A percentile compares a stretch with the other conserved stretches of the same genome.
Conservation (phyloP, 2,113 vertebrate genomes). For the Zosterops hypoxanthus region DNA sequence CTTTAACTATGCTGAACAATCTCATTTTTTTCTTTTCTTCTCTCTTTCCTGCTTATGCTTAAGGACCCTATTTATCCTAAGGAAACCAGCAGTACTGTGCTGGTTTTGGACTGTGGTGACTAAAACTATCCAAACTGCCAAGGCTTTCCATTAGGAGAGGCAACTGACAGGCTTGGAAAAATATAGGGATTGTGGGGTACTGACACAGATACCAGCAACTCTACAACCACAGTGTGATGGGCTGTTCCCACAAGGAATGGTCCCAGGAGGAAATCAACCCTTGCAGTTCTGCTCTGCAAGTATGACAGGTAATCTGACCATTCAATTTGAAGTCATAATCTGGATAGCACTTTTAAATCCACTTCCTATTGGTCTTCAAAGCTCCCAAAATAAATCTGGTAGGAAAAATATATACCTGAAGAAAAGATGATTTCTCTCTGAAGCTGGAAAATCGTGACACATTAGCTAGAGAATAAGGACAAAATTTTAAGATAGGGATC, state of each 20-base stretch:
- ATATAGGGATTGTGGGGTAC: fast-evolving
- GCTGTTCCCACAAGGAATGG: neutral
- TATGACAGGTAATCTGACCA: neutral
- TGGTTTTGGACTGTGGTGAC: neutral
- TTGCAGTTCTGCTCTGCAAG: fast-evolving
- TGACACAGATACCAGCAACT: neutral
- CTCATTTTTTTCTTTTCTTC: neutral
- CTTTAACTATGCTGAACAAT: neutral
- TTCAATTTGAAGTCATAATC: neutral
- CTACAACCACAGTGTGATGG: fast-evolving
- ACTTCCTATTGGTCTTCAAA: neutral
- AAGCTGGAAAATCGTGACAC: neutral
- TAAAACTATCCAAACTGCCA: neutral
- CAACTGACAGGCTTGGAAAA: neutral
- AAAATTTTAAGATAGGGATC: neutral
- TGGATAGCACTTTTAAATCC: neutral
- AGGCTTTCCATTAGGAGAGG: neutral
- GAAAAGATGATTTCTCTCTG: neutral
- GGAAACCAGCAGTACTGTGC: neutral
- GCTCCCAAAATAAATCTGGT: neutral
- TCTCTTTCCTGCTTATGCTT: neutral
- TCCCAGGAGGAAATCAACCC: neutral
- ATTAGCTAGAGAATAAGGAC: neutral
- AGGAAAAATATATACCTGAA: neutral
- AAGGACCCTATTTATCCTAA: neutral